These are phyloP conservation scores for Stenotaenia linearis DNA, from an alignment of 2,888 invertebrate species.

Conservation along the genomic window DNA sequence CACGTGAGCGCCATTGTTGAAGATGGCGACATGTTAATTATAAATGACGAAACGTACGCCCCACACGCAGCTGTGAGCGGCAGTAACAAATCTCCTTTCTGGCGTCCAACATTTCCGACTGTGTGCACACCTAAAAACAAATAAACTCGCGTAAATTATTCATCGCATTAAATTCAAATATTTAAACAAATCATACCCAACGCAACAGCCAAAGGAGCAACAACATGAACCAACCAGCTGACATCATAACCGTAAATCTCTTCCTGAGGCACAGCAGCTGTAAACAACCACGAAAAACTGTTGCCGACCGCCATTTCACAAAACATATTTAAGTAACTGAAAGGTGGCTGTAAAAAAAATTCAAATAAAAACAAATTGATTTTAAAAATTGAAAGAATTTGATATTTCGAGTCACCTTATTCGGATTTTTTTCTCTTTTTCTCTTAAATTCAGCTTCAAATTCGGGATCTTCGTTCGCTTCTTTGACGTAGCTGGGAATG, in stretches of 20 bases:
- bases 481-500: constrained; percentile 77
- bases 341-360: background rate
- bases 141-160: background rate
- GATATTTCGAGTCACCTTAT: background rate
- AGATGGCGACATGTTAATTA: background rate
- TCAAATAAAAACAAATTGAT: background rate
- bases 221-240: background rate
- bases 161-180: too few relatives aligned
- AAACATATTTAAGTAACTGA: background rate
- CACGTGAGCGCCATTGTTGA: background rate
- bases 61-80: constrained; percentile 55
- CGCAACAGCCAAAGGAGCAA: background rate
- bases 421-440: too few relatives aligned
- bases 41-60: background rate
- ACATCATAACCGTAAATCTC: background rate
- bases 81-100: constrained; percentile 66
- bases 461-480: constrained; percentile 49
- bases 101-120: constrained; percentile 83
- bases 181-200: background rate
- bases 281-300: background rate
- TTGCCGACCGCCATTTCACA: background rate
- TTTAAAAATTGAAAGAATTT: background rate
- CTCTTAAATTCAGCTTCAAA: constrained; percentile 53
- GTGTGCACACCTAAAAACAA: constrained; percentile 72
- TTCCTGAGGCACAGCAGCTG: background rate